phyloP scores from a whole-genome alignment of 2,888 invertebrate genomes.

The Panopea generosa region DNA sequence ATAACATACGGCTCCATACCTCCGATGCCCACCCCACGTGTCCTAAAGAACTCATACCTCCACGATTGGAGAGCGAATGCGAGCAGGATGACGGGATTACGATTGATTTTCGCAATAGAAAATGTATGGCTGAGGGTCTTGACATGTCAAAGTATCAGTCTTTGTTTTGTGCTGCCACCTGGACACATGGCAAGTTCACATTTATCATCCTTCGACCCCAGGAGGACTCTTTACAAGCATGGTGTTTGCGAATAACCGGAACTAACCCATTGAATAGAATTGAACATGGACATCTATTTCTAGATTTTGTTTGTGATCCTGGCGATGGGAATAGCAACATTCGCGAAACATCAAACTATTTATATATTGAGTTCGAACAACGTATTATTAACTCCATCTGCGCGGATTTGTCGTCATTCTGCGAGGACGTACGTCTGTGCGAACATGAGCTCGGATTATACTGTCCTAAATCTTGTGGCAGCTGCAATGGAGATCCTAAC shows the following conservation, averaged over 20 bases:
- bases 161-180: conserved; percentile 71
- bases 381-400: conserved; percentile 68
- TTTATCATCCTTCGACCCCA: conserved; percentile 69
- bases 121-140: conserved; percentile 66
- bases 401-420: conserved; percentile 72
- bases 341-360: conserved; percentile 57
- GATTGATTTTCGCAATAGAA: conserved; percentile 71
- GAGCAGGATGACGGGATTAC: conserved; percentile 76
- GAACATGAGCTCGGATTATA: conserved; percentile 41
- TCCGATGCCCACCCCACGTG: conserved; percentile 56
- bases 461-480: conserved; percentile 64
- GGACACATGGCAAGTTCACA: conserved; percentile 69
- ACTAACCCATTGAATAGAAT: conserved; percentile 55
- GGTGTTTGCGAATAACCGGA: conserved; percentile 72
- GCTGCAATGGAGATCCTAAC: conserved; percentile 66
- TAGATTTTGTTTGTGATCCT: conserved; percentile 76
- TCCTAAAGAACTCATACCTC: conserved; percentile 54
- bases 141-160: conserved; percentile 61
- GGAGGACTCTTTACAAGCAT: conserved; percentile 48
- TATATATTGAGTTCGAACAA: conserved; percentile 58
- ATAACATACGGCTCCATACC: conserved; percentile 58
- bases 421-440: conserved; percentile 69
- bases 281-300: conserved; percentile 69
- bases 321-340: conserved; percentile 59
- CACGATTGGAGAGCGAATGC: conserved; percentile 79